Evolutionary conservation across 2,888 invertebrate species (phyloP), one percentile per base, ranked within the genome.

Genomic region (Trachelus stipa): DNA sequence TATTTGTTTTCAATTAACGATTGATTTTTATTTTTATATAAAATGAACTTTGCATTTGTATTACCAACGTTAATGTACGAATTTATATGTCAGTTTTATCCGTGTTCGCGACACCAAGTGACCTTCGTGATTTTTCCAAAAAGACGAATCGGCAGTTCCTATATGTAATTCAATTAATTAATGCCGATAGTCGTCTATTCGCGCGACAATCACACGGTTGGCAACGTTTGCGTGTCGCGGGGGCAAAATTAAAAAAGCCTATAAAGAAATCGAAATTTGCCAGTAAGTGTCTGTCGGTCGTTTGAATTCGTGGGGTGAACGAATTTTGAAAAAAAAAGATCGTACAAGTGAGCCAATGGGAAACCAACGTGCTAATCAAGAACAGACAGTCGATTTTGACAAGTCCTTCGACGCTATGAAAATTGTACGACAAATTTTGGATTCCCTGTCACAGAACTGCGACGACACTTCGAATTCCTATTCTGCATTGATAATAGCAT

Each of bases 391-490:
- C 23, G 40, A 56, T 56, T 56, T 56, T 9, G 40, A 56, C 23
- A 9, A 56, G 1, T 23, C 40, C 23, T 56, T 56, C 40, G 23
- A 56, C 9, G 6, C 40, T 15, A 23, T 56, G 40, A 56, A 56
- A 23, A 23, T 56, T 23, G 0, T 56, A 15, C 23, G 40, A 23
- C 4, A 23, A 56, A 56, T 23, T 56, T 56, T 9, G 23, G 23
- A 23, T 56, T 56, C 23, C 23, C 23, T 56, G 40, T 56, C 40
- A 0, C 40, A 35, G 23, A 71, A 68, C 2, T 34, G 34, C 73
- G 74, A 77, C 9, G 73, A 74, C 34, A 73, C 73, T 2, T 31
- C n/a, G 15, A 40, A 56, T 33, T 35, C 34, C 34, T 77, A 31
- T 37, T 68, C 30, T n/a, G 68, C 9, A 23, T 4, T 12, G 56